These are phyloP conservation scores for Wasmannia auropunctata DNA, from an alignment of 1,140 invertebrate species.

Conservation along the genomic window DNA sequence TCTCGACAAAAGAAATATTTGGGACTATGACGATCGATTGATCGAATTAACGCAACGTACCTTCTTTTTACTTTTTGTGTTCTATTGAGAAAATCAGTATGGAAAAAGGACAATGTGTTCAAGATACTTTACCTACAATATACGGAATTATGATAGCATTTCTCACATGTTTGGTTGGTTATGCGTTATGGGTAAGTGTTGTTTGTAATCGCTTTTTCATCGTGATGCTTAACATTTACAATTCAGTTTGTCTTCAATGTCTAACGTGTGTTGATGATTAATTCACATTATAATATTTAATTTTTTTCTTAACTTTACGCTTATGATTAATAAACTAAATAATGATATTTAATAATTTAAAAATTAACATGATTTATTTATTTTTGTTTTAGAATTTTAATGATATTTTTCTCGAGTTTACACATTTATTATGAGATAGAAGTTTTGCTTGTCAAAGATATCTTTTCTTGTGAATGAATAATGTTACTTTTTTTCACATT, in stretches of 20 bases:
- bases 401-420: background rate
- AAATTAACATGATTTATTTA: background rate
- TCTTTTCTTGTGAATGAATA: background rate
- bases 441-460: background rate
- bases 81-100: slow-evolving; percentile 49
- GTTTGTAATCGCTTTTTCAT: background rate
- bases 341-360: background rate
- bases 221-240: background rate
- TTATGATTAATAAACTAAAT: background rate
- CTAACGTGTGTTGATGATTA: background rate
- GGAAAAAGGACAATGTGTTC: slow-evolving; percentile 53
- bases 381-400: background rate
- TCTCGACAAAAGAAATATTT: slow-evolving; percentile 57
- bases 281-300: background rate
- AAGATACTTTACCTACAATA: slow-evolving; percentile 80
- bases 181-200: slow-evolving; percentile 82
- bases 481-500: background rate
- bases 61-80: background rate
- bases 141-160: slow-evolving; percentile 83
- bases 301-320: background rate
- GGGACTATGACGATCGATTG: slow-evolving; percentile 1
- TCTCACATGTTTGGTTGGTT: slow-evolving; percentile 81
- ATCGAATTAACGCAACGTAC: slow-evolving; percentile 43
- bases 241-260: background rate
- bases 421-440: background rate